These are phyloP conservation scores for Hexactinellida sp. DNA, from an alignment of 37 sponge, comb jelly and placozoan species.

Conservation along the genomic window DNA sequence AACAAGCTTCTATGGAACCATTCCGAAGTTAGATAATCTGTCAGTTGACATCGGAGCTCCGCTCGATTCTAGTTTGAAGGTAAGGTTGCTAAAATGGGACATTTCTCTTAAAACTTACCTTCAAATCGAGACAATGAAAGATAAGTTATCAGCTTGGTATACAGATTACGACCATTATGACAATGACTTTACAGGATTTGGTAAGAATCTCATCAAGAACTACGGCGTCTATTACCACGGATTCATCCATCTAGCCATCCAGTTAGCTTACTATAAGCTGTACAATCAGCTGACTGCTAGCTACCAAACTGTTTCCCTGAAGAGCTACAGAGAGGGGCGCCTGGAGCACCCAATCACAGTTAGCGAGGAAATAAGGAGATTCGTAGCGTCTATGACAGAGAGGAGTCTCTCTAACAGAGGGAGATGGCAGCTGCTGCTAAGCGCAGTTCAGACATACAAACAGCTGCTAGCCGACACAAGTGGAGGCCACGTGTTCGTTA, in stretches of 20 bases:
- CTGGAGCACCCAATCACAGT: not conserved
- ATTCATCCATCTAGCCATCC: not conserved
- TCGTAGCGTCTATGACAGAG: not conserved
- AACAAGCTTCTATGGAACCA: no score
- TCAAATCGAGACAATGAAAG: not conserved
- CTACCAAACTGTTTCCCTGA: not conserved
- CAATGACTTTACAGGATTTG: not conserved
- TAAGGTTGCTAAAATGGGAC: not conserved
- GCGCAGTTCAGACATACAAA: not conserved
- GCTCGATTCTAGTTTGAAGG: not conserved
- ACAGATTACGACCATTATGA: not conserved
- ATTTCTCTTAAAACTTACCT: not conserved
- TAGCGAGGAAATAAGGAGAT: not conserved
- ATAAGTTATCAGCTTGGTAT: not conserved
- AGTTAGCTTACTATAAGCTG: not conserved
- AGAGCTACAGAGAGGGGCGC: not conserved
- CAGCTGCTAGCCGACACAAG: not conserved
- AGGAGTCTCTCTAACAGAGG: not conserved
- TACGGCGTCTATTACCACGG: not conserved
- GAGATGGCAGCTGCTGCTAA: not conserved
- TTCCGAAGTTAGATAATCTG: no score
- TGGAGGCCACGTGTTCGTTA: not conserved
- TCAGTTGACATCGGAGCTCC: no score
- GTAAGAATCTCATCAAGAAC: not conserved
- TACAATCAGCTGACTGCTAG: not conserved